phyloP scores from a whole-genome alignment of 2,113 vertebrate species.

The Mirounga angustirostris region DNA sequence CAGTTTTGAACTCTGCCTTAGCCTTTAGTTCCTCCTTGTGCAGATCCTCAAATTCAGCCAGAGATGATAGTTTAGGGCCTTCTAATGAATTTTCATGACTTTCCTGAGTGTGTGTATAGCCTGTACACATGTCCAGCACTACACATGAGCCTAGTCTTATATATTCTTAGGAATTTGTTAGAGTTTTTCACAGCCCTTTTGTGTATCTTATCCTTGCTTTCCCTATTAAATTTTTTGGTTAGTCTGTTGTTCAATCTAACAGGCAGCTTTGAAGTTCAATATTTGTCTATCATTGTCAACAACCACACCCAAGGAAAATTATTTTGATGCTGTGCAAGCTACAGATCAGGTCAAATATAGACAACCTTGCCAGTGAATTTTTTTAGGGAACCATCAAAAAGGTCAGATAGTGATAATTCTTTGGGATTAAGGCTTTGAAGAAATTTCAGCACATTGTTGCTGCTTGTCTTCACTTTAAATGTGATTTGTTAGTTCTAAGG shows the following conservation, averaged over 20 bases:
- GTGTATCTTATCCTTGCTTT: neutral
- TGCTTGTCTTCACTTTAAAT: neutral
- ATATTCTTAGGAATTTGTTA: neutral
- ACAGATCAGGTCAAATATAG: neutral
- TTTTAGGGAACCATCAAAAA: neutral
- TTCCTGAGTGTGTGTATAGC: neutral
- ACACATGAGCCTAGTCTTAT: neutral
- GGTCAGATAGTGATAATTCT: neutral
- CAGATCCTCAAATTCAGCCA: neutral
- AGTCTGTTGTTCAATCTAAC: neutral
- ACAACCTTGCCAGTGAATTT: neutral
- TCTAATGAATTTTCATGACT: neutral
- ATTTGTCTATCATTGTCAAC: neutral
- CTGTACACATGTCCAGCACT: neutral
- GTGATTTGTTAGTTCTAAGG: neutral
- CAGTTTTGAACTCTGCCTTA: neutral
- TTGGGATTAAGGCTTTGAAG: neutral
- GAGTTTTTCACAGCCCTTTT: neutral
- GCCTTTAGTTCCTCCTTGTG: neutral
- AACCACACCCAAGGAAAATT: neutral
- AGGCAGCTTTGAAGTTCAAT: constrained; percentile 7
- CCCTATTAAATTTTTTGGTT: neutral
- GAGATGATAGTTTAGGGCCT: neutral
- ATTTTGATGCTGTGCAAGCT: neutral
- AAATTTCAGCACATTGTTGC: neutral